These are phyloP conservation scores for Cephus rjabovi DNA, from an alignment of 2,888 invertebrate genomes.

Conservation along the genomic window DNA sequence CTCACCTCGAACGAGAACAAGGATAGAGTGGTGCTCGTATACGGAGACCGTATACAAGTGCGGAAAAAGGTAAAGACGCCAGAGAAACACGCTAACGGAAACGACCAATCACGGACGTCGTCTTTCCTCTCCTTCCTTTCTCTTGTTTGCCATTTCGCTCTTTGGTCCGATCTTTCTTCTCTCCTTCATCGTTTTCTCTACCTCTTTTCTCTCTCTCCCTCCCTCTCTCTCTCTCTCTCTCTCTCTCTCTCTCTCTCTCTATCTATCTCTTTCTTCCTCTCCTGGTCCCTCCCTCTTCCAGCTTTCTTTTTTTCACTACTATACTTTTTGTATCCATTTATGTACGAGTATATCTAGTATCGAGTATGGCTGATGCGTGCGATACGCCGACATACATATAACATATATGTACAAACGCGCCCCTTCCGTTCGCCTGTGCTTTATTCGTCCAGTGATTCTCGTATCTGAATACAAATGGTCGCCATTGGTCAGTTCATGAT, in stretches of 20 bases:
- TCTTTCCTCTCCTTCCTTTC: constrained; percentile 17
- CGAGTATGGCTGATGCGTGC: too few relatives aligned
- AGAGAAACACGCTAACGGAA: constrained; percentile 3
- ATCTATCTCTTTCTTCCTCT: constrained; percentile 7
- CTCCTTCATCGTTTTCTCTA: constrained; percentile 10
- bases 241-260: constrained; percentile 1
- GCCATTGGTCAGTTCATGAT: too few relatives aligned
- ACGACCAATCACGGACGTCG: constrained; percentile 16
- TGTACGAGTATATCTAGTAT: background rate
- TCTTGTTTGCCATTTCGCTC: constrained; percentile 10
- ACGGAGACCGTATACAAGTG: constrained; percentile 70
- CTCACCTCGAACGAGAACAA: constrained; percentile 66
- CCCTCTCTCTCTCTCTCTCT: constrained; percentile 1
- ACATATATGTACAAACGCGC: too few relatives aligned
- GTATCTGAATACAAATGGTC: too few relatives aligned
- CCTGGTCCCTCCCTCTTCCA: constrained; percentile 2
- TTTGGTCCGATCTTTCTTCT: constrained; percentile 5
- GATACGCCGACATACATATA: too few relatives aligned
- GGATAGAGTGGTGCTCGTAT: constrained; percentile 70
- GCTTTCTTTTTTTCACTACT: background rate
- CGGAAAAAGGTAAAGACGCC: constrained; percentile 67
- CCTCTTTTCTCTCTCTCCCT: background rate
- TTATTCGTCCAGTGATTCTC: too few relatives aligned
- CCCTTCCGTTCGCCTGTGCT: too few relatives aligned
- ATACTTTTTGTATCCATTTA: background rate